Evolutionary conservation across 1,140 invertebrate species (phyloP).

Genomic region (Meloidogyne hapla): DNA sequence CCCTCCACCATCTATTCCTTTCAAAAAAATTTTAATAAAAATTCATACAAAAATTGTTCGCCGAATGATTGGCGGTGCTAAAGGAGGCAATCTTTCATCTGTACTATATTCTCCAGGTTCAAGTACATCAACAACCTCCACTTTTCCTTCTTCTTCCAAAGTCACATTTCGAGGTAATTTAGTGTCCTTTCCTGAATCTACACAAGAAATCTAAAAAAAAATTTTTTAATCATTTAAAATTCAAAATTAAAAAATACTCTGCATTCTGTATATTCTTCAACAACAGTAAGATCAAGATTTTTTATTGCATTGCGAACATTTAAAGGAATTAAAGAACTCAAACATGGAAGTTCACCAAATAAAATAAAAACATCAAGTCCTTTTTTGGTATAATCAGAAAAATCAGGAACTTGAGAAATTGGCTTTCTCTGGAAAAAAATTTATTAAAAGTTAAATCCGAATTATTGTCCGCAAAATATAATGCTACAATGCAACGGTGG

Average conservation of each 20-base stretch:
- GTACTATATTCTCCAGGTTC: slow-evolving; percentile 14
- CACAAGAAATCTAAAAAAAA: slow-evolving; percentile 4
- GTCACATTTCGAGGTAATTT: neutral
- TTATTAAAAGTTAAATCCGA: neutral
- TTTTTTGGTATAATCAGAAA: neutral
- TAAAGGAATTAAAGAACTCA: slow-evolving; percentile 10
- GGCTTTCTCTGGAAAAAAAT: neutral
- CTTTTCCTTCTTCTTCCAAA: slow-evolving; percentile 1
- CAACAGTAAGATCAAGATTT: neutral
- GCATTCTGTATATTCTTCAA: slow-evolving; percentile 20
- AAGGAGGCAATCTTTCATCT: slow-evolving; percentile 13
- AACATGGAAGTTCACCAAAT: slow-evolving; percentile 19
- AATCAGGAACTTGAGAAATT: neutral
- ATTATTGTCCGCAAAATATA: neutral
- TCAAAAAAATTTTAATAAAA: slow-evolving; percentile 1
- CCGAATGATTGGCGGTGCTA: slow-evolving; percentile 26
- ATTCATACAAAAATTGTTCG: slow-evolving; percentile 24
- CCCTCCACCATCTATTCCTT: too few species aligned
- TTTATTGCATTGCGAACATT: neutral
- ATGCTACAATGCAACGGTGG: too few species aligned
- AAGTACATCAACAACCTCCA: slow-evolving; percentile 16
- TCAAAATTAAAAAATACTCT: neutral
- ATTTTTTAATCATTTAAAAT: neutral
- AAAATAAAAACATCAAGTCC: slow-evolving; percentile 6
- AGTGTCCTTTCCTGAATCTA: neutral